Conservation (phyloP, 2,113 vertebrate genomes). For the Pipa parva region DNA sequence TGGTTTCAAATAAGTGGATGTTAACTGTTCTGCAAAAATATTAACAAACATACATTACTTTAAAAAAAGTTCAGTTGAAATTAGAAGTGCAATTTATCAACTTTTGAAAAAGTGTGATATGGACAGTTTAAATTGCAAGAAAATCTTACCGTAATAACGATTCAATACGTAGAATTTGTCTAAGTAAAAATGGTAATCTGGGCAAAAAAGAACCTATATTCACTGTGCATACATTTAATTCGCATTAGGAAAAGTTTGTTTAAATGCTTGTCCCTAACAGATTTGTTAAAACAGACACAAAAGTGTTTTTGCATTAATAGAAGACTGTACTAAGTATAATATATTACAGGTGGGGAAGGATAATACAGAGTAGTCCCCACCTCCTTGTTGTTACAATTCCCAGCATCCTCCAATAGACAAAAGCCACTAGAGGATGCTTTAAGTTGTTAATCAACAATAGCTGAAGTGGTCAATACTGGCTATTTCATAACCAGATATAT, state of each 20-base stretch:
- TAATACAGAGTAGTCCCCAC: too few species aligned
- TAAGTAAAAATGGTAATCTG: constrained; percentile 43
- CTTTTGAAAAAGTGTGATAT: constrained; percentile 6
- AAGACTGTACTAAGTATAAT: too few species aligned
- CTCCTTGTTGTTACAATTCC: too few species aligned
- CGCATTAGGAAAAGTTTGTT: not conserved
- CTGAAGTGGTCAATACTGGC: too few species aligned
- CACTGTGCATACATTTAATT: constrained; percentile 33
- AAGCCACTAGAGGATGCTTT: too few species aligned
- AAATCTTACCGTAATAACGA: constrained; percentile 27
- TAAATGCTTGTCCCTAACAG: too few species aligned
- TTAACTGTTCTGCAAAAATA: not conserved
- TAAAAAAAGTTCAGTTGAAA: not conserved
- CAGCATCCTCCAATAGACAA: too few species aligned
- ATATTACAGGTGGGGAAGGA: too few species aligned
- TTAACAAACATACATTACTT: not conserved
- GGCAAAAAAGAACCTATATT: constrained; percentile 44
- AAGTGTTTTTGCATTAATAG: too few species aligned
- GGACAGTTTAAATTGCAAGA: not conserved
- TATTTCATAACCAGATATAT: too few species aligned
- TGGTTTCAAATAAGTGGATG: not conserved
- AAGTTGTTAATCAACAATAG: too few species aligned
- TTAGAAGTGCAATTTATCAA: not conserved
- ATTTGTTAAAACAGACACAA: too few species aligned
- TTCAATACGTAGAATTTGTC: constrained; percentile 43